Evolutionary conservation across 2,113 vertebrate genomes (phyloP).

Genomic region (Bombycilla garrulus): DNA sequence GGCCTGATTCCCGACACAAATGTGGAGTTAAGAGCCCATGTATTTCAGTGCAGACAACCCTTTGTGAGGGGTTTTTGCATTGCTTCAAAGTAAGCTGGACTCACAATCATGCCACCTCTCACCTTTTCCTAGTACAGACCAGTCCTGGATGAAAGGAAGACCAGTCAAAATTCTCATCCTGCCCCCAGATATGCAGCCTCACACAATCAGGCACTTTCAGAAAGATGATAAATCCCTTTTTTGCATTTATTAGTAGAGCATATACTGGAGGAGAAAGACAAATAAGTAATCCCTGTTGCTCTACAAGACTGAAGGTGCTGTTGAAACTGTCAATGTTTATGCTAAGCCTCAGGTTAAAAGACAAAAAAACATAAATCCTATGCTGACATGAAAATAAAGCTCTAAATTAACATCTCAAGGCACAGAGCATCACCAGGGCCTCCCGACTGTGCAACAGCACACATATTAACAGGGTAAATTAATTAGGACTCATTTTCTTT

Average conservation of each 20-base stretch:
- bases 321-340: not conserved
- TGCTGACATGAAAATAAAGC: not conserved
- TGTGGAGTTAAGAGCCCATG: accelerated
- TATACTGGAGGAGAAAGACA: not conserved
- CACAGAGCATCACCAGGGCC: not conserved
- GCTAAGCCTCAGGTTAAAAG: not conserved
- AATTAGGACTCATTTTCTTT: not conserved
- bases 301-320: not conserved
- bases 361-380: not conserved
- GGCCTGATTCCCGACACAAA: not conserved
- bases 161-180: not conserved
- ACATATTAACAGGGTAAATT: not conserved
- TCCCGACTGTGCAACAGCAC: not conserved
- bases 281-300: not conserved
- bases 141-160: accelerated
- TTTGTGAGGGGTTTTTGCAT: not conserved
- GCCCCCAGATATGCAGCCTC: not conserved
- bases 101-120: not conserved
- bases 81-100: not conserved
- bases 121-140: not conserved
- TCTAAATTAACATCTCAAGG: not conserved
- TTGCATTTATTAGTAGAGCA: not conserved
- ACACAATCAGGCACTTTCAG: not conserved
- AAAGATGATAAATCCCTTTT: not conserved
- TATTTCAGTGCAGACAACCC: not conserved